A percentile compares a stretch with the other conserved stretches of the same genome.
phyloP scores from a whole-genome alignment of 1,140 invertebrate species.

The Drosophila aff. region DNA sequence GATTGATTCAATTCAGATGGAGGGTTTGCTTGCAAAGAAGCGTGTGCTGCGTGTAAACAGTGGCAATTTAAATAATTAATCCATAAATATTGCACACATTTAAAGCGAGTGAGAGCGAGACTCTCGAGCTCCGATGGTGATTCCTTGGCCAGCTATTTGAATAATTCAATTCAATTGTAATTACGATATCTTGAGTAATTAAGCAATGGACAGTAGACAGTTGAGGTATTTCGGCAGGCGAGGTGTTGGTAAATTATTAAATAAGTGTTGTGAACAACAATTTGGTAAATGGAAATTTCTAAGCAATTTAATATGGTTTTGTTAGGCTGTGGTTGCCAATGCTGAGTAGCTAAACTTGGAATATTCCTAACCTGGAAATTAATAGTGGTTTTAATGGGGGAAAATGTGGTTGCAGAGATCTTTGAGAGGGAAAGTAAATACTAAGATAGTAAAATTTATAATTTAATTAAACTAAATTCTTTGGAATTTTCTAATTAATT shows the following conservation, averaged over 20 bases:
- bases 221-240: background rate
- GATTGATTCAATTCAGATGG: conserved; percentile 44
- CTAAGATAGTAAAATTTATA: background rate
- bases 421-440: background rate
- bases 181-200: conserved; percentile 49
- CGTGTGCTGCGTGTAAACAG: conserved; percentile 62
- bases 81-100: conserved; percentile 63
- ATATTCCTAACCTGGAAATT: background rate
- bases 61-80: conserved; percentile 79
- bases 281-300: conserved; percentile 10
- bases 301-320: conserved; percentile 30
- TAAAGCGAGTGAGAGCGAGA: conserved; percentile 36
- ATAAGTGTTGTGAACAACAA: conserved; percentile 19
- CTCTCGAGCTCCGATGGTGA: background rate
- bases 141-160: conserved; percentile 39
- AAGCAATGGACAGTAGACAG: conserved; percentile 22
- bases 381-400: background rate
- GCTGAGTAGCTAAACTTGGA: background rate
- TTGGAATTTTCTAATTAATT: background rate
- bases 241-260: conserved; percentile 48
- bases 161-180: conserved; percentile 60
- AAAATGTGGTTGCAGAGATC: background rate
- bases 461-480: no score
- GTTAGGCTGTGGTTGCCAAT: conserved; percentile 5
- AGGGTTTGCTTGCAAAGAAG: conserved; percentile 46